Base-by-base conservation (phyloP, 1,140 invertebrate species). In the Polypedilum pembai region DNA sequence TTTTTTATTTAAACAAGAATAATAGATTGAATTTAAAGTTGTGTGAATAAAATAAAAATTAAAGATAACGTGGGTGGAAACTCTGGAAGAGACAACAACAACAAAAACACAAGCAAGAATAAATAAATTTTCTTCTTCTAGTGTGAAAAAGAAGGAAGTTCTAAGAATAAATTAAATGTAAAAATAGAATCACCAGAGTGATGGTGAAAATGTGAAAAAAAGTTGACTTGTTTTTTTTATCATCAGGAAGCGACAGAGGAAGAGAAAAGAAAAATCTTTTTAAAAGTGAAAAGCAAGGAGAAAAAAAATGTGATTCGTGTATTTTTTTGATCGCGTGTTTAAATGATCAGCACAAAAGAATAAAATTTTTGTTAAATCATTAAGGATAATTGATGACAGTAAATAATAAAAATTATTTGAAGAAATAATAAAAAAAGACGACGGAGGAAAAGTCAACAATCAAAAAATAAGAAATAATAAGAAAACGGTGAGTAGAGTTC, bases 91-190 rank as follows among this genome's bases (percentile, higher is more conserved):
- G 20, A 69, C 65, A 20, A 69, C 63, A 66, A 66, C 63, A 66
- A 66, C 1, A 66, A n/a, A 66, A 12, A 66, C 18, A 69, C 20
- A 69, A 18, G 4, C n/a, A 56, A 56, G n/a, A 56, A 56, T n/a
- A 56, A 56, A 56, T 56, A 33, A 33, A 33, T 33, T 33, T 33
- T 33, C 24, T 33, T 33, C 8, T 45, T 2, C 2, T 20, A 18
- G 65, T 21, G 65, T 69, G 65, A 69, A 69, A 20, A 69, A 69
- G 65, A 69, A 69, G 65, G 65, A 69, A 69, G 8, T 69, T 69
- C 20, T 20, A 69, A 69, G 20, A 69, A 69, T 20, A 20, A 56
- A 56, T 56, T 56, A 3, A 15, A 15, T 12, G n/a, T 56, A 56
- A 69, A 69, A 69, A 69, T 69, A 69, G 65, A 69, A 69, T 20